These are phyloP conservation scores for Drosophila emarginata DNA, from an alignment of 2,888 invertebrate species.

Conservation along the genomic window DNA sequence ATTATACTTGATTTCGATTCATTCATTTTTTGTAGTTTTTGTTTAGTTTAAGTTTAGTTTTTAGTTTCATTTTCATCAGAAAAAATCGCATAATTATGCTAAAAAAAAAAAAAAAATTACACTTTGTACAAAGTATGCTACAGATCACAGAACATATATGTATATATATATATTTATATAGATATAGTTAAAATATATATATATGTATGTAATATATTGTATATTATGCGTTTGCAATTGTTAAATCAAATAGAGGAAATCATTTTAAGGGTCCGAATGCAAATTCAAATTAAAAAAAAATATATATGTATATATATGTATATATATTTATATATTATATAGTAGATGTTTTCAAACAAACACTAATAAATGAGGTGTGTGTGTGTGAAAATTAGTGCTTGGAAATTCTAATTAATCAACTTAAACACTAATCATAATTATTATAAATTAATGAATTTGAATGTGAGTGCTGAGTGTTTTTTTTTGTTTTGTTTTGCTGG, in stretches of 20 bases:
- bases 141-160: conserved; percentile 82
- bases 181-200: conserved; percentile 30
- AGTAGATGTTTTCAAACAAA: conserved; percentile 20
- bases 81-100: conserved; percentile 72
- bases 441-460: conserved; percentile 71
- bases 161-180: conserved; percentile 56
- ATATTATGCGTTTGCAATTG: conserved; percentile 49
- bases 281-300: conserved; percentile 22
- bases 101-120: conserved; percentile 69
- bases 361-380: conserved; percentile 41
- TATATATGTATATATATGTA: conserved; percentile 26
- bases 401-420: conserved; percentile 38
- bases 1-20: conserved; percentile 10
- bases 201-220: conserved; percentile 32
- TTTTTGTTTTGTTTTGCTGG: conserved; percentile 18
- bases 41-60: conserved; percentile 4
- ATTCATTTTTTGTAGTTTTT: background rate
- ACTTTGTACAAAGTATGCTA: conserved; percentile 83
- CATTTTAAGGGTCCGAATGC: background rate
- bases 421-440: conserved; percentile 32
- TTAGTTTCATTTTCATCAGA: conserved; percentile 5
- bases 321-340: no score
- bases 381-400: conserved; percentile 46
- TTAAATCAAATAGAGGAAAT: conserved; percentile 32
- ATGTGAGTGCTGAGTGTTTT: conserved; percentile 47